Percentiles rank a stretch among this genome's conserved stretches.
Evolutionary conservation across 2,888 invertebrate species (phyloP).

Genomic region (Aethes cnicana): DNA sequence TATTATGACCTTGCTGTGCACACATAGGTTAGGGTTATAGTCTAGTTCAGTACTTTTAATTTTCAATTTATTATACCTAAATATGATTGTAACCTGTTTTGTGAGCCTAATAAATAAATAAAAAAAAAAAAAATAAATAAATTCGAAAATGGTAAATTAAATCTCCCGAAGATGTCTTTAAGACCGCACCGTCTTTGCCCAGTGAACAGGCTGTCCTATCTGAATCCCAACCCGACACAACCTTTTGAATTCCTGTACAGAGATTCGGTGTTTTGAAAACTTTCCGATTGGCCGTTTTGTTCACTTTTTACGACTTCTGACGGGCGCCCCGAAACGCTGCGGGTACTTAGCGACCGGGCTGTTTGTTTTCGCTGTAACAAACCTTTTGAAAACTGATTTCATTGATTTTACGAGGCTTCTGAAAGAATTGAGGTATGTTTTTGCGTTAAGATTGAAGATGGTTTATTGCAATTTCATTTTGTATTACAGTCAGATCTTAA

Average conservation of each 20-base stretch:
- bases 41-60: no score
- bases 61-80: no score
- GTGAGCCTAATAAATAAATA: no score
- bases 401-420: no score
- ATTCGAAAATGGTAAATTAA: neutral
- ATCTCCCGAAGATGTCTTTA: neutral
- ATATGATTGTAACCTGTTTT: no score
- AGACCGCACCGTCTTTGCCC: neutral
- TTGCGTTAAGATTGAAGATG: no score
- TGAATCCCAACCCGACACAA: slow-evolving; percentile 30
- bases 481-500: no score
- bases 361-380: slow-evolving; percentile 36
- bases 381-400: no score
- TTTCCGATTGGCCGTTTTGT: slow-evolving; percentile 59
- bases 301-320: slow-evolving; percentile 45
- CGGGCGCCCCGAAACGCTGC: slow-evolving; percentile 35
- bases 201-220: neutral
- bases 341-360: slow-evolving; percentile 34
- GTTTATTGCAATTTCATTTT: no score
- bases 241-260: slow-evolving; percentile 44
- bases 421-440: no score
- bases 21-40: no score
- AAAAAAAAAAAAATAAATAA: neutral
- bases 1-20: no score
- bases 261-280: slow-evolving; percentile 56